Base-by-base conservation (phyloP, 2,797 vertebrate genomes). In the Periophthalmus magnuspinnatus region DNA sequence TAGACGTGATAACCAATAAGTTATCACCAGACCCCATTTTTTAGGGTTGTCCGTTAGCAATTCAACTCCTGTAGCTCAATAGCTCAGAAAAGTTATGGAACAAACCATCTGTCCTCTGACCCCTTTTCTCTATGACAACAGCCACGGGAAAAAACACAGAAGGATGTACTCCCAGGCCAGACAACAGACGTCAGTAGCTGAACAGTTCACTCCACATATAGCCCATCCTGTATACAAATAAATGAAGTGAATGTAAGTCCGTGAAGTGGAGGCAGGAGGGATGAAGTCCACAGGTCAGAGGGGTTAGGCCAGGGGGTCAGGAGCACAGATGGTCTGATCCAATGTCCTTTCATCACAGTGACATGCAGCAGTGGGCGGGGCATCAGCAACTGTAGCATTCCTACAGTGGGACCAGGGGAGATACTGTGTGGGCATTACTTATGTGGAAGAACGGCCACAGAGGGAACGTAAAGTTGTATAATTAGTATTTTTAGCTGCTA, bases 141-240 rank as follows among this genome's bases (percentile, higher is more conserved):
- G 60, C 60, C 36, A 21, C 28, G 21, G 48, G 59, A 68, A 76
- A 14, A 55, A 33, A 17, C 56, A 19, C 14, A 34, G 32, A 34
- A 9, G 57, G 57, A 59, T 34, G 17, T 34, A 4, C 16, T 34
- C 32, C 57, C 57, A 1, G 57, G 57, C 34, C 57, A 9, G 17
- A 9, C 16, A 3, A 5, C 10, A 11, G 58, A n/a, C 69, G 70
- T 71, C 55, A 68, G 32, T 34, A 65, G 71, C 61, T 62, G 52
- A 7, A 75, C 32, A 69, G n/a, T 76, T 50, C 73, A 5, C 6
- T 24, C 38, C 14, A 28, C 21, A 17, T 45, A 47, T 41, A 47
- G 21, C 21, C 38, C 61, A 22, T 28, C 61, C 6, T 17, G 38
- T 47, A 17, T 5, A 28, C 61, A 28, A 9, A 24, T 24, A 63